Base-by-base conservation (phyloP, 2,797 vertebrate genomes). In the Thaleichthys pacificus region DNA sequence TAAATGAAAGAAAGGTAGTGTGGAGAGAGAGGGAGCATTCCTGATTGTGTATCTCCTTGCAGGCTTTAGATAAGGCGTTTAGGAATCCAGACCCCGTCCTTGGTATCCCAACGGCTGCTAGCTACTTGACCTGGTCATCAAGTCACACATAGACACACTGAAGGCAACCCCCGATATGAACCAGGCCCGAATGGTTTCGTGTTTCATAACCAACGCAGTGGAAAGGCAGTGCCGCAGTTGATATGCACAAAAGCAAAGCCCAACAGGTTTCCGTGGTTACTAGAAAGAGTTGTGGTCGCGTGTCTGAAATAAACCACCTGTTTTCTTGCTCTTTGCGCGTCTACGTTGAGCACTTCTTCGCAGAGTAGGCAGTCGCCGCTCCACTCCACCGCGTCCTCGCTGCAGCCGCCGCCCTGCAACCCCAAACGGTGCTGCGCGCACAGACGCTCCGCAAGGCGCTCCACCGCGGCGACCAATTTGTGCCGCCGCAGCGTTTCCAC, bases 361-460 rank as follows among this genome's bases (percentile, higher is more conserved):
- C 91, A 92, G 77, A 91, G 85, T 71, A 85, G 79, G 15, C 91
- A 91, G 86, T 87, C 80, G 0, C 91, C 89, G 79, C 72, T 84
- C 86, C 87, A 86, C 17, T 73, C 80, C 26, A 1, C 70, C 74
- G 61, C 66, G 38, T 75, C 85, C 14, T 57, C 77, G 21, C 83
- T 86, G 19, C 57, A 47, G 61, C 75, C 77, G 14, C 80, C 47
- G 6, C 80, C 82, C 90, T 96, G 94, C 92, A 97, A 94, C 2
- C 95, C 95, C 81, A 95, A 94, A 62, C 95, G 94, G 0, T 97
- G 96, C 84, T 96, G 91, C 0, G 92, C 93, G 56, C 96, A 97
- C 85, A 96, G 94, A 72, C 93, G 92, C 72, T 95, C 94, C 70
- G 96, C 93, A 74, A 92, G 93, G 68, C 94, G 79, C 78, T 92